Evolutionary conservation across 1,140 invertebrate genomes (phyloP), one percentile per base, ranked within the genome.

Genomic region (Ganaspis sp.): DNA sequence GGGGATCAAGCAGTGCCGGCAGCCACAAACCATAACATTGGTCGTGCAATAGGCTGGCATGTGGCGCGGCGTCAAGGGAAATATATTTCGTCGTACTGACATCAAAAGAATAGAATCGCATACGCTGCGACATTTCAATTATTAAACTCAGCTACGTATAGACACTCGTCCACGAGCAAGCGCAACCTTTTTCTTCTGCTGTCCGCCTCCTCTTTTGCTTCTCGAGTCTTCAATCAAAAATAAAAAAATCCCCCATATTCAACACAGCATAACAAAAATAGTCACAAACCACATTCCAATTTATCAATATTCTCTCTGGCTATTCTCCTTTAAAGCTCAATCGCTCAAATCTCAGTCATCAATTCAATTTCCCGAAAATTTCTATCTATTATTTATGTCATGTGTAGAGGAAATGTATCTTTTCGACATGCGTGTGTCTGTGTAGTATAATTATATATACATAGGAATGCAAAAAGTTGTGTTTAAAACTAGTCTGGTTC

Each of bases 121-220:
- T 80, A 81, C 77, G 69, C 72, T 73, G 81, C 81, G 81, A 84
- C 81, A 84, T 84, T 84, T 82, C 83, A 84, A 84, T 84, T 84
- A 84, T 77, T 80, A 69, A 54, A 81, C 58, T 64, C 58, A 64
- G 58, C 23, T 64, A 26, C 58, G 58, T 64, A 64, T 34, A 64
- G 58, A 34, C 58, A 64, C 58, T 64, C 23, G 26, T 64, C 4
- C 21, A 6, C 11, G 23, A 64, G 23, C 26, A 64, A 64, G 54
- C 21, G 54, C 54, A 64, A 64, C 58, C 58, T 64, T 64, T 64
- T 64, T 64, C 58, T 64, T n/a, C 9, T 2, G 12, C 17, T 64
- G 9, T 64, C 21, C 23, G 9, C 21, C 23, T 26, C 11, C 17
- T 58, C 19, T 19, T 64, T 64, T 64, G 21, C 54, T 26, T 64